Evolutionary conservation across 2,888 invertebrate genomes (phyloP).

Genomic region (Drosophila mulleri): DNA sequence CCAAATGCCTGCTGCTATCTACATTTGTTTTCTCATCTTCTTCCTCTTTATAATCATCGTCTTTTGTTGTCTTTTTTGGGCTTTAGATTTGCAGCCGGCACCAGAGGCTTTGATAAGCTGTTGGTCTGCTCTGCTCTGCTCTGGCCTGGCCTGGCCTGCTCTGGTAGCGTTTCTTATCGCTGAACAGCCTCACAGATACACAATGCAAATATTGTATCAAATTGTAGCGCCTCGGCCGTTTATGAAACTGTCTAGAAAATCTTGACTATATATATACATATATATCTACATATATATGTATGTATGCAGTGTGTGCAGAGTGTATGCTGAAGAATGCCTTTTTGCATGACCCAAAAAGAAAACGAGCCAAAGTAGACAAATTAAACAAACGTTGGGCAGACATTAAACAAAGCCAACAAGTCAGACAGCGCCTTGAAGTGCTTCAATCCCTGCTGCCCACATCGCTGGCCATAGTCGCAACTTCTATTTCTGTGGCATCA

Average conservation of each 20-base stretch:
- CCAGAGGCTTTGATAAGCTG: constrained; percentile 37
- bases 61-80: not conserved
- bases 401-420: constrained; percentile 60
- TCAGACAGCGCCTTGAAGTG: constrained; percentile 69
- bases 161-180: constrained; percentile 24
- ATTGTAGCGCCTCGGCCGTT: constrained; percentile 33
- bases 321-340: constrained; percentile 19
- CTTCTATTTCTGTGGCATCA: constrained; percentile 69
- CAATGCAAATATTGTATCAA: constrained; percentile 38
- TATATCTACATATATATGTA: not conserved
- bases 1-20: constrained; percentile 32
- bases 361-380: constrained; percentile 68
- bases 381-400: constrained; percentile 68
- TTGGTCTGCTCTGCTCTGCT: not conserved
- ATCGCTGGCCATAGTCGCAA: constrained; percentile 20
- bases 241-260: constrained; percentile 19
- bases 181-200: constrained; percentile 31
- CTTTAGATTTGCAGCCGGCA: constrained; percentile 21
- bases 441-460: constrained; percentile 39
- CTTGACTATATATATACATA: not conserved
- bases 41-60: too few relatives aligned
- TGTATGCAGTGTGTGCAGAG: not conserved
- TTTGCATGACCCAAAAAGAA: constrained; percentile 62
- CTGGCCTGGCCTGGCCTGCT: not conserved
- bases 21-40: constrained; percentile 17